Evolutionary conservation across 2,888 invertebrate species (phyloP).

Genomic region (Conomelus anceps): DNA sequence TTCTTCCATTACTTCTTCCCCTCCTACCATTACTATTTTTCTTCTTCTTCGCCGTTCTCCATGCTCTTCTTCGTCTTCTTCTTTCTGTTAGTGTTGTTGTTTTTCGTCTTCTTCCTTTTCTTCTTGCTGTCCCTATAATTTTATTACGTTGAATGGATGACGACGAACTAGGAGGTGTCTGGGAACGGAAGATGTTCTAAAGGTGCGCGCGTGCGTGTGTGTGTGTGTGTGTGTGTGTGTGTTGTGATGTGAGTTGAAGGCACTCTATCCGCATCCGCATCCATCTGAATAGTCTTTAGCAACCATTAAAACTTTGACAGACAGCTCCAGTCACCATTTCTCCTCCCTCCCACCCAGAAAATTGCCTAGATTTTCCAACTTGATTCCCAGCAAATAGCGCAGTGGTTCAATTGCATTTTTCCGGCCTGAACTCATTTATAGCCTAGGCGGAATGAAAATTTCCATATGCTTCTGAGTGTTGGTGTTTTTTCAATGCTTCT

Average conservation of each 20-base stretch:
- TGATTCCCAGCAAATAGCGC: neutral
- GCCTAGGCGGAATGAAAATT: neutral
- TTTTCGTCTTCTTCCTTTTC: neutral
- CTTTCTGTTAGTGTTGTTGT: neutral
- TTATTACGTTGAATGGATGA: neutral
- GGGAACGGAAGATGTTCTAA: neutral
- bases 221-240: neutral
- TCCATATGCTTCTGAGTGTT: neutral
- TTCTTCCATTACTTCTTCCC: neutral
- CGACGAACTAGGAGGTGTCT: neutral
- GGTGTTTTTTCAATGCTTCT: no score
- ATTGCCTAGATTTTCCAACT: neutral
- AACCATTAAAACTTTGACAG: neutral
- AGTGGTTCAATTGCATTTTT: neutral
- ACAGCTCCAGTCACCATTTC: neutral
- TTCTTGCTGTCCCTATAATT: neutral
- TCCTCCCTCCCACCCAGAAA: neutral
- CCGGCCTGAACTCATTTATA: neutral
- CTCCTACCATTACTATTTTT: neutral
- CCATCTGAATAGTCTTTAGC: neutral
- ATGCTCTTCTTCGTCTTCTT: neutral
- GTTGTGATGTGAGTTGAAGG: no score
- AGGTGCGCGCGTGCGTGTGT: neutral
- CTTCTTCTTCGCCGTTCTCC: neutral
- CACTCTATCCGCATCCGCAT: no score